These are phyloP conservation scores for Escarpia spicata DNA, from an alignment of 2,888 invertebrate genomes.

Conservation along the genomic window DNA sequence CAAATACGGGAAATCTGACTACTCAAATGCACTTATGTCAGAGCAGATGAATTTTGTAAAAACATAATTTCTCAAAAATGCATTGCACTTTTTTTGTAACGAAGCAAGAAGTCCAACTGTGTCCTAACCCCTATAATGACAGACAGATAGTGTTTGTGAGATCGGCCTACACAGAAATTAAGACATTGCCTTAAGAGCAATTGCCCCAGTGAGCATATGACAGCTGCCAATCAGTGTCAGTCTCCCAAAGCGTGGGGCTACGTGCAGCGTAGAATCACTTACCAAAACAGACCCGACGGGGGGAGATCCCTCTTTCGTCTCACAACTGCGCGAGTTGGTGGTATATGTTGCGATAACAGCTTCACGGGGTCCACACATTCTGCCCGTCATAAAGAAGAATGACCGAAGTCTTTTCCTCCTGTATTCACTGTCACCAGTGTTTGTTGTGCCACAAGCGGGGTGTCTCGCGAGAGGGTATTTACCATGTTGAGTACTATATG, in stretches of 20 bases:
- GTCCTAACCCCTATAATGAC: not conserved
- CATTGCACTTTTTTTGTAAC: no score
- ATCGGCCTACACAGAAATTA: not conserved
- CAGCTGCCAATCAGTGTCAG: not conserved
- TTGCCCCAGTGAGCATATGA: not conserved
- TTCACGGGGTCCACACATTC: not conserved
- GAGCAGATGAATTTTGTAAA: no score
- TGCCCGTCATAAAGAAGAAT: not conserved
- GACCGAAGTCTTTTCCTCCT: not conserved
- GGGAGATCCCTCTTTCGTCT: not conserved
- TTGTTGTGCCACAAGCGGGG: not conserved
- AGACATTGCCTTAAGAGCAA: not conserved
- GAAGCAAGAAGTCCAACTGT: no score
- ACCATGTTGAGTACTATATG: not conserved
- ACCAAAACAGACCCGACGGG: not conserved
- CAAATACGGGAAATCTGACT: no score
- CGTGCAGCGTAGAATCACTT: not conserved
- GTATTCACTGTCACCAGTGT: not conserved
- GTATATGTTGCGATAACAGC: not conserved
- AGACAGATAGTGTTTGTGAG: not conserved
- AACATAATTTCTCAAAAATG: no score
- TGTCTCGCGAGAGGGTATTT: not conserved
- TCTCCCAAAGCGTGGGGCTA: not conserved
- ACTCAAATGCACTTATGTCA: no score
- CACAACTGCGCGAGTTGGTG: not conserved